Conservation (phyloP, 1,140 invertebrate species). For the Penaeus japonicus region DNA sequence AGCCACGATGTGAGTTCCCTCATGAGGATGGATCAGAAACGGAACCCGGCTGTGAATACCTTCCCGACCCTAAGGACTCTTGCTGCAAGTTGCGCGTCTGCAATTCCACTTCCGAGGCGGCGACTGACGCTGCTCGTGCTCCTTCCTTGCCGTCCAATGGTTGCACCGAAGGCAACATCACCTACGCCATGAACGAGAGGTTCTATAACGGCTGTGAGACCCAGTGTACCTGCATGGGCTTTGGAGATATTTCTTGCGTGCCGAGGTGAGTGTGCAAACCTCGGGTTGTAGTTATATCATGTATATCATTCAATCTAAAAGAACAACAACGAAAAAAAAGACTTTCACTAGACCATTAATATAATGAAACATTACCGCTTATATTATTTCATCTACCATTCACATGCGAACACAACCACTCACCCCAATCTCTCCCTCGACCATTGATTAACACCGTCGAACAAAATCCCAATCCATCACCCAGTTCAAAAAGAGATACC, state of each 20-base stretch:
- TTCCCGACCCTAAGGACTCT: constrained; percentile 61
- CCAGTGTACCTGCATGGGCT: constrained; percentile 78
- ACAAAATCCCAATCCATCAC: too few species aligned
- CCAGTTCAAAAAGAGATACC: too few species aligned
- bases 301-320: not conserved
- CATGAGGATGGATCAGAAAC: constrained; percentile 11
- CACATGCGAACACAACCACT: too few species aligned
- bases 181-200: constrained; percentile 75
- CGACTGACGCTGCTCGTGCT: constrained; percentile 10
- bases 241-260: constrained; percentile 76
- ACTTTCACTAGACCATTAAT: too few species aligned
- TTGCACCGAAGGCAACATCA: constrained; percentile 79
- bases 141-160: constrained; percentile 67
- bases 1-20: constrained; percentile 49
- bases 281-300: not conserved
- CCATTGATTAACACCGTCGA: too few species aligned
- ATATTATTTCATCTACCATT: too few species aligned
- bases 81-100: constrained; percentile 65
- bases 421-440: too few species aligned
- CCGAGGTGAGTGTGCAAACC: constrained; percentile 67
- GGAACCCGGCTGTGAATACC: constrained; percentile 53
- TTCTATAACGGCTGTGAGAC: constrained; percentile 81
- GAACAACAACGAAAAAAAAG: not conserved
- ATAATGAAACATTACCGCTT: too few species aligned
- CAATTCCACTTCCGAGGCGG: constrained; percentile 56